Evolutionary conservation across 2,888 invertebrate species (phyloP).

Genomic region (Harpagoxenus sublaevis): DNA sequence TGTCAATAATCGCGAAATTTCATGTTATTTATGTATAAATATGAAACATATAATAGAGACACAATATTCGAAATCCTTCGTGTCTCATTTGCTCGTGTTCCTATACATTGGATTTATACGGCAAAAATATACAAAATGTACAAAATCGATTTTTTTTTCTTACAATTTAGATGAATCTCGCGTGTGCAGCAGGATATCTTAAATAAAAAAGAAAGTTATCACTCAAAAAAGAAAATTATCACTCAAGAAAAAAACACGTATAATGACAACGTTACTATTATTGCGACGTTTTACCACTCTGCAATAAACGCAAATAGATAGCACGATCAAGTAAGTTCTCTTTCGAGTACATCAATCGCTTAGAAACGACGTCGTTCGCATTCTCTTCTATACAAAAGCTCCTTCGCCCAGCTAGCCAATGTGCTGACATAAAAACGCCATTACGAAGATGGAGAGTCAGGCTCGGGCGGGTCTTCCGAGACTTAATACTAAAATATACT

Average conservation of each 20-base stretch:
- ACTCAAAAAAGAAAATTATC: neutral
- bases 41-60: neutral
- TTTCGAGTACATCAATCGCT: slow-evolving; percentile 66
- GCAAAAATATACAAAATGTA: neutral
- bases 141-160: neutral
- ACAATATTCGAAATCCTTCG: neutral
- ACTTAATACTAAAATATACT: slow-evolving; percentile 61
- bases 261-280: slow-evolving; percentile 47
- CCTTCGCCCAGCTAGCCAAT: neutral
- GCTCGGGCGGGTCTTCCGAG: slow-evolving; percentile 11
- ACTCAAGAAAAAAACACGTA: neutral
- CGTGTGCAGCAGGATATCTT: neutral
- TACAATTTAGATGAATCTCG: neutral
- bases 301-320: slow-evolving; percentile 37
- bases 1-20: neutral
- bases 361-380: slow-evolving; percentile 28
- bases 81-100: neutral
- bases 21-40: neutral
- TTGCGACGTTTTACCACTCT: slow-evolving; percentile 52
- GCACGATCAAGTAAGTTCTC: slow-evolving; percentile 6
- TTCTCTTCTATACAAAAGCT: neutral
- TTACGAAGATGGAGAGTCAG: slow-evolving; percentile 31
- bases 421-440: slow-evolving; percentile 59
- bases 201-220: neutral
- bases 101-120: neutral